Evolutionary conservation across 2,113 vertebrate species (phyloP).

Genomic region (Semnopithecus entellus): DNA sequence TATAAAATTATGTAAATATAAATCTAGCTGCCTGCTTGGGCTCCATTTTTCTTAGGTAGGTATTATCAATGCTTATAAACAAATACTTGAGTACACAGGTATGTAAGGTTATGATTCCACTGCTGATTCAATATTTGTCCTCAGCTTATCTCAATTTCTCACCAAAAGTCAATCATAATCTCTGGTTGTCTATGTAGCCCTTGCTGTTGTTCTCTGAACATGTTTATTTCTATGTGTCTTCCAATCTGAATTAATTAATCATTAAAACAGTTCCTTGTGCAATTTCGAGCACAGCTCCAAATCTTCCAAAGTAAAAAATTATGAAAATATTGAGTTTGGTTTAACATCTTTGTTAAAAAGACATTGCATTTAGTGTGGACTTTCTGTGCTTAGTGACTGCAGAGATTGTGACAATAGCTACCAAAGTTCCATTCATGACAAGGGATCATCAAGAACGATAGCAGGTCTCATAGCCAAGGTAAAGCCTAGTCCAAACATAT

Average conservation of each 20-base stretch:
- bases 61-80: conserved; percentile 26
- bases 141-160: conserved; percentile 40
- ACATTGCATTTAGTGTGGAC: neutral
- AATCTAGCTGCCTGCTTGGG: neutral
- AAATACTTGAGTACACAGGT: neutral
- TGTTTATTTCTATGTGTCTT: conserved; percentile 57
- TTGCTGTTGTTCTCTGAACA: conserved; percentile 17
- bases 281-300: conserved; percentile 28
- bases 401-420: neutral
- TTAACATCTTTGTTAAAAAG: neutral
- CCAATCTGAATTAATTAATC: conserved; percentile 68
- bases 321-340: neutral
- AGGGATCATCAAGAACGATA: neutral
- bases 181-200: conserved; percentile 22
- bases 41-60: neutral
- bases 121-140: conserved; percentile 41
- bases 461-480: neutral
- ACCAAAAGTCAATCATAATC: conserved; percentile 29
- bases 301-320: conserved; percentile 4
- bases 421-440: neutral
- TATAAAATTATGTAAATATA: conserved; percentile 1
- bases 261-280: conserved; percentile 49
- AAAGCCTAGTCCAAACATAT: neutral
- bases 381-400: neutral
- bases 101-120: neutral